Percentiles rank a stretch among this genome's conserved stretches.
Evolutionary conservation across 2,113 vertebrate genomes (phyloP).

Genomic region (Lepus europaeus): DNA sequence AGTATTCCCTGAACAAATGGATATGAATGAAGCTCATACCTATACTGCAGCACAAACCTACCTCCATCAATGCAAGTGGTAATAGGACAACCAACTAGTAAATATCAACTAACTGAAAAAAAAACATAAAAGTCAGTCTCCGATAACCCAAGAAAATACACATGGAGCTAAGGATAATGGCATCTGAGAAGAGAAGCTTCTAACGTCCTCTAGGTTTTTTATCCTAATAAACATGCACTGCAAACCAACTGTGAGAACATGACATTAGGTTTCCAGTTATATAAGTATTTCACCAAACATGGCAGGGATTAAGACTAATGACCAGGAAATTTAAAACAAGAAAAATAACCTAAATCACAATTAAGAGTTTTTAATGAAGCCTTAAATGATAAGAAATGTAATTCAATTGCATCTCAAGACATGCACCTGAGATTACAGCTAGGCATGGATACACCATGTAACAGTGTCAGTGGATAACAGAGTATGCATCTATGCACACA

Average conservation of each 20-base stretch:
- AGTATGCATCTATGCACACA: not conserved
- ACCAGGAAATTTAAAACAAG: not conserved
- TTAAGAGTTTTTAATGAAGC: not conserved
- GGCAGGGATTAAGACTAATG: slow-evolving; percentile 31
- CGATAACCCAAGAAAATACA: not conserved
- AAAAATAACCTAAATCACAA: slow-evolving; percentile 50
- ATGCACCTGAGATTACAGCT: slow-evolving; percentile 12
- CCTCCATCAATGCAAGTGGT: not conserved
- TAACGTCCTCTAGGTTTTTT: not conserved
- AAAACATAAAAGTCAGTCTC: not conserved
- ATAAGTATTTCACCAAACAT: not conserved
- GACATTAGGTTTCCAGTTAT: not conserved
- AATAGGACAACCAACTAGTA: slow-evolving; percentile 39
- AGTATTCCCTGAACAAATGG: not conserved
- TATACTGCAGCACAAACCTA: not conserved
- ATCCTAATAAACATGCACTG: not conserved
- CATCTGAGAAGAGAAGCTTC: not conserved
- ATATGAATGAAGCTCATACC: not conserved
- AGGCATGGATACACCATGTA: not conserved
- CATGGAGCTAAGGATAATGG: not conserved
- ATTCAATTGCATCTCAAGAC: slow-evolving; percentile 17
- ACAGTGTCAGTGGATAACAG: not conserved
- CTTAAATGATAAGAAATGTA: not conserved
- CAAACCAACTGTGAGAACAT: slow-evolving; percentile 2
- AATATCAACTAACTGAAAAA: not conserved